Evolutionary conservation across 2,113 vertebrate genomes (phyloP).

Genomic region (Scalopus aquaticus): DNA sequence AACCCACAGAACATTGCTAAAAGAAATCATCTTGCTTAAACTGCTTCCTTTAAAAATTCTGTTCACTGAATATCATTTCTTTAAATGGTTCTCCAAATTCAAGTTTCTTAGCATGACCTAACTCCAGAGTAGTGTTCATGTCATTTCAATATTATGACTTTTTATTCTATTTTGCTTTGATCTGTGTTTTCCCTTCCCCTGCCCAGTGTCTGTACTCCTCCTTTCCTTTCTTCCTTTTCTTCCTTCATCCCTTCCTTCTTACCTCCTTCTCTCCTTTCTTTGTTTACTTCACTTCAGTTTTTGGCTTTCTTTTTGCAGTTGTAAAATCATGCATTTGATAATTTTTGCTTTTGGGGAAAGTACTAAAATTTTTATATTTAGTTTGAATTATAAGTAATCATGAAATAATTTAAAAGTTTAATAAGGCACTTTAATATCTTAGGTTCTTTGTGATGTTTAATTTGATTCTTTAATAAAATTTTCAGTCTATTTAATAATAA

Average conservation of each 20-base stretch:
- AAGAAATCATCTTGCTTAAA: neutral
- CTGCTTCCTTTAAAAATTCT: neutral
- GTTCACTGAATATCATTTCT: neutral
- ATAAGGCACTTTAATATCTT: neutral
- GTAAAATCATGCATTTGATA: neutral
- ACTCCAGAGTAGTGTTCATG: neutral
- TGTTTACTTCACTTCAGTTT: neutral
- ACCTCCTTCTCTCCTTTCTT: rapidly evolving
- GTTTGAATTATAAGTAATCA: neutral
- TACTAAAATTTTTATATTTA: neutral
- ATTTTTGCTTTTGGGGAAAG: neutral
- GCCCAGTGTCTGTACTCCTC: rapidly evolving
- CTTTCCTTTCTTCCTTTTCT: rapidly evolving
- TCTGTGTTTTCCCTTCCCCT: neutral
- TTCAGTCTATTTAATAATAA: neutral
- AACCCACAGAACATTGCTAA: neutral
- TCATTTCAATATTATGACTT: neutral
- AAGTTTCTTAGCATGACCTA: neutral
- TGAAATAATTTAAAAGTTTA: neutral
- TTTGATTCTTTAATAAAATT: neutral
- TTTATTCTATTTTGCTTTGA: neutral
- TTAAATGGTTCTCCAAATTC: neutral
- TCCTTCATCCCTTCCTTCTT: rapidly evolving
- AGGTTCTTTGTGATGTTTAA: neutral
- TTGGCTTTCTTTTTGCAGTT: neutral